phyloP scores from a whole-genome alignment of 2,888 invertebrate species.

The Copidosoma aretas region DNA sequence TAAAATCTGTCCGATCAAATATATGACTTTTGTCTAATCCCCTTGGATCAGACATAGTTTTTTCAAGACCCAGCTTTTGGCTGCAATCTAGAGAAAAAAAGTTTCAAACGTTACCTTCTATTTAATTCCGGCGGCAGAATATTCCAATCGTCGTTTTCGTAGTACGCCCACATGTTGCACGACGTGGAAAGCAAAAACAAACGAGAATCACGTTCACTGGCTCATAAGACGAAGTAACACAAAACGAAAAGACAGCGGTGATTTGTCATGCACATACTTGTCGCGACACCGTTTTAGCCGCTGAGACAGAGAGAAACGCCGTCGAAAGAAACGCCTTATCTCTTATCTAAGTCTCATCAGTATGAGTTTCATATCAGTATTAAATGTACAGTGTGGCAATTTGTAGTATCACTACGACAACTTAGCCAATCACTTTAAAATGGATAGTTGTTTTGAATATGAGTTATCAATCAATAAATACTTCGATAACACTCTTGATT shows the following conservation, averaged over 20 bases:
- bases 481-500: background rate
- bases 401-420: slow-evolving; percentile 16
- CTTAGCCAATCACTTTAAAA: slow-evolving; percentile 1
- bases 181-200: background rate
- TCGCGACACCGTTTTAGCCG: slow-evolving; percentile 7
- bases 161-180: slow-evolving; percentile 67
- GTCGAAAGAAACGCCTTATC: slow-evolving; percentile 48
- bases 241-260: slow-evolving; percentile 9
- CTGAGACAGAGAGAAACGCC: too few species aligned
- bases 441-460: background rate
- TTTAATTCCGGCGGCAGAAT: slow-evolving; percentile 85
- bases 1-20: too few species aligned
- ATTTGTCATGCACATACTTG: slow-evolving; percentile 14
- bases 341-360: slow-evolving; percentile 56
- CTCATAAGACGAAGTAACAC: slow-evolving; percentile 11
- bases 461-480: background rate
- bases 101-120: slow-evolving; percentile 70
- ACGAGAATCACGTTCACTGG: background rate
- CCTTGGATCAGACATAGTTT: background rate
- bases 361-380: slow-evolving; percentile 44
- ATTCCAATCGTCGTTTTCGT: slow-evolving; percentile 82
- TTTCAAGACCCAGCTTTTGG: background rate
- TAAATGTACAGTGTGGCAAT: slow-evolving; percentile 19
- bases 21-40: background rate
- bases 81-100: background rate